Percentiles rank a stretch among this genome's conserved stretches.
Evolutionary conservation across 2,113 vertebrate species (phyloP).

Genomic region (Myodes glareolus): DNA sequence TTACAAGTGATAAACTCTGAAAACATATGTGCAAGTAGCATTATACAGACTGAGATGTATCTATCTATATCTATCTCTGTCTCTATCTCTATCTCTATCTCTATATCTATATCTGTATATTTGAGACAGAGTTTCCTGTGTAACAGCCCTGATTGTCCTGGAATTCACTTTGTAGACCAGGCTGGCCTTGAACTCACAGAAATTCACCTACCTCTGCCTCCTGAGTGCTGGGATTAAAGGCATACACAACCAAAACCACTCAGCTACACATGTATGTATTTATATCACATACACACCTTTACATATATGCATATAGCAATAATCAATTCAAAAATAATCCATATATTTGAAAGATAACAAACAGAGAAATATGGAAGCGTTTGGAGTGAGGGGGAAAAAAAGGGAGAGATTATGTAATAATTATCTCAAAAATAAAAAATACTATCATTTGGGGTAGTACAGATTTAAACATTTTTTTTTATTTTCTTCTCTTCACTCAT

Average conservation of each 20-base stretch:
- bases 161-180: too few species aligned
- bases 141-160: too few species aligned
- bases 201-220: too few species aligned
- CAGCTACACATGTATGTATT: neutral
- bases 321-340: neutral
- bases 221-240: too few species aligned
- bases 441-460: neutral
- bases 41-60: neutral
- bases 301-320: neutral
- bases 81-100: too few species aligned
- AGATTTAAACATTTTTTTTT: neutral
- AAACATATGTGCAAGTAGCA: neutral
- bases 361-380: neutral
- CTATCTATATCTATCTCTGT: too few species aligned
- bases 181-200: too few species aligned
- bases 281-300: neutral
- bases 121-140: too few species aligned
- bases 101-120: too few species aligned
- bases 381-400: neutral
- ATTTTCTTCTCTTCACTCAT: neutral
- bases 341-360: neutral
- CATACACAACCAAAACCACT: too few species aligned
- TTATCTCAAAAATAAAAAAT: neutral
- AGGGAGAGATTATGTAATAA: neutral
- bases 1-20: neutral